Conservation (phyloP, 2,888 invertebrate genomes). For the Zele albiditarsus region DNA sequence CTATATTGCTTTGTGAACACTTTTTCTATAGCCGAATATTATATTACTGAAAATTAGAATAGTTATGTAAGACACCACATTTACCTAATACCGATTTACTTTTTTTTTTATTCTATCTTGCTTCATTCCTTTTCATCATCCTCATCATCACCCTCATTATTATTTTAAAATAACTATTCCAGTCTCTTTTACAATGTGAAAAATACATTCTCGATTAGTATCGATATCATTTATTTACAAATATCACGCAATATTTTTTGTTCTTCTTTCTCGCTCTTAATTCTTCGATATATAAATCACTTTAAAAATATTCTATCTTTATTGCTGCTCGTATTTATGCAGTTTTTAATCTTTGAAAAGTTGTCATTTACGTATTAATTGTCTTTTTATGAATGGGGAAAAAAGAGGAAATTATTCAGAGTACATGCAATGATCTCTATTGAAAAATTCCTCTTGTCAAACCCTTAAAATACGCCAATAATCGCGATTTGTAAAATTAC, state of each 20-base stretch:
- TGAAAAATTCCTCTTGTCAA: constrained; percentile 34
- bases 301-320: constrained; percentile 59
- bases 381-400: constrained; percentile 40
- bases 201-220: constrained; percentile 63
- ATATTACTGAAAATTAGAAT: constrained; percentile 42
- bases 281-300: constrained; percentile 35
- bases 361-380: constrained; percentile 25
- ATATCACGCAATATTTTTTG: constrained; percentile 62
- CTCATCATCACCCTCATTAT: neutral
- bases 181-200: constrained; percentile 62
- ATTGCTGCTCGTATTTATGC: constrained; percentile 33
- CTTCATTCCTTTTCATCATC: neutral
- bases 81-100: constrained; percentile 35
- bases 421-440: constrained; percentile 35
- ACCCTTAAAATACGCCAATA: constrained; percentile 36
- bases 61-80: constrained; percentile 39
- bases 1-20: constrained; percentile 24
- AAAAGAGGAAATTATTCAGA: constrained; percentile 33
- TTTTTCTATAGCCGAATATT: constrained; percentile 10
- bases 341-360: constrained; percentile 26
- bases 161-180: constrained; percentile 54
- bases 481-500: neutral
- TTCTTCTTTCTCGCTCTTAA: constrained; percentile 33
- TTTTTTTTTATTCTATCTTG: constrained; percentile 20
- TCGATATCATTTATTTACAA: constrained; percentile 58